Percentiles rank a stretch among this genome's conserved stretches.
Evolutionary conservation across 2,888 invertebrate genomes (phyloP).

Genomic region (Pristionchus exspectatus): DNA sequence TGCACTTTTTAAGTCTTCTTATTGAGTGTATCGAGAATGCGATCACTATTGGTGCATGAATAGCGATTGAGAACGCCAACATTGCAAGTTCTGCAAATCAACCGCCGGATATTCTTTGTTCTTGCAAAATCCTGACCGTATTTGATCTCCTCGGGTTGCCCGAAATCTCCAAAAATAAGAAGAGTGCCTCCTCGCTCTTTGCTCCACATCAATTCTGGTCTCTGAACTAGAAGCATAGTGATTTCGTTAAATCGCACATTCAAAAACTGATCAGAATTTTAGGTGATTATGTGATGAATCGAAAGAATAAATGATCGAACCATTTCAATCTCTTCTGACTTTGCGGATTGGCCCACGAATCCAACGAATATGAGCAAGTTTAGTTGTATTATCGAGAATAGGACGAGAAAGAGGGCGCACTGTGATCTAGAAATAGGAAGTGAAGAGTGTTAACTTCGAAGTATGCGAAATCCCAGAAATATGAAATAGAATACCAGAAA

Average conservation of each 20-base stretch:
- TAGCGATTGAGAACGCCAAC: not conserved
- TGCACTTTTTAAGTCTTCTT: not conserved
- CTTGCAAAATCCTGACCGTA: not conserved
- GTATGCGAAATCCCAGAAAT: too few relatives aligned
- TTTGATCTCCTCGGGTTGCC: not conserved
- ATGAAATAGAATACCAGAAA: too few relatives aligned
- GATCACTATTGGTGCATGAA: not conserved
- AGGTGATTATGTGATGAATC: not conserved
- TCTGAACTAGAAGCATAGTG: not conserved
- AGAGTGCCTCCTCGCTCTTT: not conserved
- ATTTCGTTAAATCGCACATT: too few relatives aligned
- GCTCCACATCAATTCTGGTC: not conserved
- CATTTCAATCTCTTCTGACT: not conserved
- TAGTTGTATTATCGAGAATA: not conserved
- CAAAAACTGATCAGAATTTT: too few relatives aligned
- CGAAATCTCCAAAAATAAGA: not conserved
- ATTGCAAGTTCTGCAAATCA: not conserved
- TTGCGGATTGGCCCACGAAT: not conserved
- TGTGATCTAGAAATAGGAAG: too few relatives aligned
- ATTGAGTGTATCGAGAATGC: not conserved
- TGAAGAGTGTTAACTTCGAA: too few relatives aligned
- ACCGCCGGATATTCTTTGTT: too few relatives aligned
- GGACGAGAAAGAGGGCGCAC: not conserved
- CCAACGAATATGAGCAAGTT: not conserved
- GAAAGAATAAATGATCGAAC: not conserved